Percentiles rank a stretch among this genome's conserved stretches.
Conservation (phyloP, 2,888 invertebrate genomes). For the Stenchaetothrips biformis region DNA sequence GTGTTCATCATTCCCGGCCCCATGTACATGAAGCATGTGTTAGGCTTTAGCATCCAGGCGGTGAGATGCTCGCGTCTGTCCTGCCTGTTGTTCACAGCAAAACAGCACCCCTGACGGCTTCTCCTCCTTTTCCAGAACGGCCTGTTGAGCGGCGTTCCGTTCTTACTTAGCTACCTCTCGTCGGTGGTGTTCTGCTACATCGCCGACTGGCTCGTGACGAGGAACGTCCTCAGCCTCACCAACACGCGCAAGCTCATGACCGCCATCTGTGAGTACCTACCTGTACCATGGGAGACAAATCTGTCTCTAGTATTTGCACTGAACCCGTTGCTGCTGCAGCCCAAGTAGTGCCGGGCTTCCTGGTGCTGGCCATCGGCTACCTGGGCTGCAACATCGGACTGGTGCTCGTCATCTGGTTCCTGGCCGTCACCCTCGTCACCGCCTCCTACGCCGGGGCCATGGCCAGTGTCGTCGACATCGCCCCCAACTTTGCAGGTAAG, state of each 20-base stretch:
- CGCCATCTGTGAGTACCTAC: conserved; percentile 50
- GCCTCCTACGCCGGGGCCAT: conserved; percentile 70
- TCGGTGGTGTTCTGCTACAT: conserved; percentile 65
- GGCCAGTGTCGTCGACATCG: conserved; percentile 71
- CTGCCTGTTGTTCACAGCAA: background rate
- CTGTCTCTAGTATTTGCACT: background rate
- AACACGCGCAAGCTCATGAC: conserved; percentile 65
- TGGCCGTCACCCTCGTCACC: conserved; percentile 64
- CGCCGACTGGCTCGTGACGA: conserved; percentile 59
- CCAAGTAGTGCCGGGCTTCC: conserved; percentile 63
- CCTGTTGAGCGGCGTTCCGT: conserved; percentile 61
- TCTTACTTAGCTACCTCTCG: conserved; percentile 64
- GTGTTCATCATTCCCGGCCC: conserved; percentile 67
- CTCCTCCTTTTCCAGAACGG: conserved; percentile 53
- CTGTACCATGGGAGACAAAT: too few species aligned
- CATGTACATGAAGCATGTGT: conserved; percentile 63
- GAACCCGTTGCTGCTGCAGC: conserved; percentile 45
- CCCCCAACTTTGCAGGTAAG: conserved; percentile 67
- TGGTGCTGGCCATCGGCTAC: conserved; percentile 59
- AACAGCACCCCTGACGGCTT: conserved; percentile 25
- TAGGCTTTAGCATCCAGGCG: conserved; percentile 63
- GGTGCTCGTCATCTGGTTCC: conserved; percentile 61
- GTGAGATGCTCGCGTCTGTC: conserved; percentile 42
- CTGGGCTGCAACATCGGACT: conserved; percentile 56
- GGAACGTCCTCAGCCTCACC: conserved; percentile 55